phyloP scores from a whole-genome alignment of 1,140 invertebrate genomes.

The Physella acuta region DNA sequence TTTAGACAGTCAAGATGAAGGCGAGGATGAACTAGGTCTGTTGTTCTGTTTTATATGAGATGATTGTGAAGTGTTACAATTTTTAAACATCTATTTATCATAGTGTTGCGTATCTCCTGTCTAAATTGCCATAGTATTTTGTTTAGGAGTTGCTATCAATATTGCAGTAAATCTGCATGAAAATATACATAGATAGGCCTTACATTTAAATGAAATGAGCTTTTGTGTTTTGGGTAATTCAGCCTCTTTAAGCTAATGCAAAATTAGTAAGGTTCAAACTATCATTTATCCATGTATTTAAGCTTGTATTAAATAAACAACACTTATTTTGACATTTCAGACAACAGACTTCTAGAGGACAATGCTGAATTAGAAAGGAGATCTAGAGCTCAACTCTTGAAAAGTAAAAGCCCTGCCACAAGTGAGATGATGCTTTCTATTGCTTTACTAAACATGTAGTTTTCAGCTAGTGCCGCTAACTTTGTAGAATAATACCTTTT shows the following conservation, averaged over 20 bases:
- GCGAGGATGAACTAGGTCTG: conserved; percentile 50
- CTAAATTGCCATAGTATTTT: neutral
- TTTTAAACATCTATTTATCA: too few species aligned
- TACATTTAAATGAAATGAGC: too few species aligned
- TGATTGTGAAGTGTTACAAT: too few species aligned
- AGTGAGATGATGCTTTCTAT: too few species aligned
- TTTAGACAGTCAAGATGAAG: conserved; percentile 32
- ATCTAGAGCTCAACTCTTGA: conserved; percentile 17
- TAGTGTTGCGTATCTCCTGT: too few species aligned
- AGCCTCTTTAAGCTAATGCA: too few species aligned
- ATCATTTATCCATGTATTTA: neutral
- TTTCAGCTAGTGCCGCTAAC: neutral
- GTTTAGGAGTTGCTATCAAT: neutral
- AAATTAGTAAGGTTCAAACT: too few species aligned
- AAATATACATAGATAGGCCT: too few species aligned
- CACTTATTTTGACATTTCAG: conserved; percentile 25
- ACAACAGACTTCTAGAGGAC: conserved; percentile 40
- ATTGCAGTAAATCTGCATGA: too few species aligned
- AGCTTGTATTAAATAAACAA: neutral
- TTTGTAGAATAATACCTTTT: too few species aligned
- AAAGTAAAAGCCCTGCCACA: conserved; percentile 32
- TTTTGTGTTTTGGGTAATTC: too few species aligned
- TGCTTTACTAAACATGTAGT: neutral
- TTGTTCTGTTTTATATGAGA: neutral
- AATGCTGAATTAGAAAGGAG: conserved; percentile 38